Base-by-base conservation (phyloP, 2,888 invertebrate genomes). In the Pterobdella sp. region DNA sequence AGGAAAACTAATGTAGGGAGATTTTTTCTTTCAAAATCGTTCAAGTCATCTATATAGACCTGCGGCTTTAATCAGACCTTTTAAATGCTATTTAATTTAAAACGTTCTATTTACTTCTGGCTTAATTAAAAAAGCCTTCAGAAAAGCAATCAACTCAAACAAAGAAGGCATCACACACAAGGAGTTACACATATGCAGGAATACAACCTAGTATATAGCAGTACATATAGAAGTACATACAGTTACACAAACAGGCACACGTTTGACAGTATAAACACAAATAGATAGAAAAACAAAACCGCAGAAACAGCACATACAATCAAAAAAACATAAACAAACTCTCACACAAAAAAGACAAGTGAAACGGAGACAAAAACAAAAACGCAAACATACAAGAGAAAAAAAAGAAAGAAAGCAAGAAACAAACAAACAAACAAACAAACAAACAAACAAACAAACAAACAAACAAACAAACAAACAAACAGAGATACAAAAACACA, bases 251-350 rank as follows among this genome's bases (percentile, higher is more conserved):
- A 18, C 14, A 56, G n/a, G 4, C n/a, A 18, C 32, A 65, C 65
- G 29, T 34, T 31, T 34, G 32, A 29, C 26, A 29, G 32, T 34
- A 10, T 32, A 35, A 29, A 65, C 65, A 65, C 65, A 65, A 29
- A 65, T 34, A 65, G 31, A 65, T 34, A 65, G 31, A 65, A 29
- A 35, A 29, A 65, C 65, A 65, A 29, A 35, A 29, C 26, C 65
- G 32, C 65, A 65, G 31, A 65, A 29, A 56, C 60, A 56, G n/a
- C 60, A 56, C 60, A 56, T 26, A 56, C 60, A 56, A 22, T 26
- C 60, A 56, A 7, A 56, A 22, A 22, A 4, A 65, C 35, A 35
- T 34, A 65, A 29, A 35, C 65, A 65, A 29, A 65, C 65, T 7
- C 31, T 22, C 32, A 65, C 32, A 65, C 65, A 65, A n/a, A n/a